These are phyloP conservation scores for Mormyrops attenuatus DNA, from an alignment of 2,797 vertebrate genomes.

Conservation along the genomic window DNA sequence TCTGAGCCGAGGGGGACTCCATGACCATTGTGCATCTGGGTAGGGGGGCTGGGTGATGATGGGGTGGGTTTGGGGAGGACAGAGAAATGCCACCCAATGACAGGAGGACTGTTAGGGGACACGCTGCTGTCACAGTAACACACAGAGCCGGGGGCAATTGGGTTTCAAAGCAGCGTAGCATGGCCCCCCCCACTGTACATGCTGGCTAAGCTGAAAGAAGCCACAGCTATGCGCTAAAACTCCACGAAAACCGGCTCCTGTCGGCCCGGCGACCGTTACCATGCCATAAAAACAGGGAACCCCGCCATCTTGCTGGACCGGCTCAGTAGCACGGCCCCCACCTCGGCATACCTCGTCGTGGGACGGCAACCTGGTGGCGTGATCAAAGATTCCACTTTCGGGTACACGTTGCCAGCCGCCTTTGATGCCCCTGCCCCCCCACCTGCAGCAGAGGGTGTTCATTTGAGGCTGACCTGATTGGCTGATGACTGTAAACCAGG, in stretches of 20 bases:
- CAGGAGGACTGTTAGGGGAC: conserved; percentile 55
- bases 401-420: conserved; percentile 27
- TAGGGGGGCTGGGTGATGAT: no score
- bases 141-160: conserved; percentile 54
- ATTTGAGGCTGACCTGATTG: not conserved
- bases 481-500: not conserved
- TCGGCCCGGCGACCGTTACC: not conserved
- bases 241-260: not conserved
- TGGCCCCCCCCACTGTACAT: not conserved
- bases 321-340: not conserved
- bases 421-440: conserved; percentile 22
- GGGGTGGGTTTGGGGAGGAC: not conserved
- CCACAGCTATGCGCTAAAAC: not conserved
- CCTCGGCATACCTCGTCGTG: not conserved
- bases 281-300: not conserved
- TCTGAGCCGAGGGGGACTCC: not conserved
- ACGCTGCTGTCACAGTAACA: conserved; percentile 62
- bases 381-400: conserved; percentile 44
- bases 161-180: conserved; percentile 56
- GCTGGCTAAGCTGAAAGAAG: not conserved
- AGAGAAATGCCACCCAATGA: conserved; percentile 44
- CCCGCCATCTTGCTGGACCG: not conserved
- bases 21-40: not conserved
- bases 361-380: conserved; percentile 19
- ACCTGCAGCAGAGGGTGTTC: not conserved